These are phyloP conservation scores for Agapetus fuscipes DNA, from an alignment of 2,888 invertebrate species.

Conservation along the genomic window DNA sequence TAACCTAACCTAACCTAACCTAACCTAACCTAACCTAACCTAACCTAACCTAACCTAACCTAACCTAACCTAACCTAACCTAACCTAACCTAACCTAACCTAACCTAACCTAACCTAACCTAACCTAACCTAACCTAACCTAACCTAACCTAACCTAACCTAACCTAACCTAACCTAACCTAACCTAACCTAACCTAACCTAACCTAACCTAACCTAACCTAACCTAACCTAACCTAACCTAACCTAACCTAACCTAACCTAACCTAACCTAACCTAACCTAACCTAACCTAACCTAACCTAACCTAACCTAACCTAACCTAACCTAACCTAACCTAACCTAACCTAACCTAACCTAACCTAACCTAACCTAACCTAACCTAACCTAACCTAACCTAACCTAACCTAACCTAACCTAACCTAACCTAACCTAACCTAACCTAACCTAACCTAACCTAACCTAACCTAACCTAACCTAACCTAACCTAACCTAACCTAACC, in stretches of 20 bases:
- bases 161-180: conserved; percentile 15
- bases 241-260: conserved; percentile 9
- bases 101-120: conserved; percentile 16
- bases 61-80: too few species aligned
- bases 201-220: conserved; percentile 15
- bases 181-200: conserved; percentile 17
- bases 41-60: too few species aligned
- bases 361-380: conserved; percentile 18
- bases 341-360: conserved; percentile 9
- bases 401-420: conserved; percentile 20
- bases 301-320: conserved; percentile 12
- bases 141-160: conserved; percentile 15
- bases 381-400: conserved; percentile 19
- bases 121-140: conserved; percentile 13
- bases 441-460: conserved; percentile 22
- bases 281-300: conserved; percentile 13
- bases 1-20: too few species aligned
- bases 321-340: conserved; percentile 10
- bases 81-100: too few species aligned
- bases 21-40: too few species aligned
- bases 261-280: conserved; percentile 15
- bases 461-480: conserved; percentile 22
- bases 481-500: conserved; percentile 21
- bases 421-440: conserved; percentile 19
- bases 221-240: conserved; percentile 16